Evolutionary conservation across 2,888 invertebrate species (phyloP).

Genomic region (Conus canariensis): DNA sequence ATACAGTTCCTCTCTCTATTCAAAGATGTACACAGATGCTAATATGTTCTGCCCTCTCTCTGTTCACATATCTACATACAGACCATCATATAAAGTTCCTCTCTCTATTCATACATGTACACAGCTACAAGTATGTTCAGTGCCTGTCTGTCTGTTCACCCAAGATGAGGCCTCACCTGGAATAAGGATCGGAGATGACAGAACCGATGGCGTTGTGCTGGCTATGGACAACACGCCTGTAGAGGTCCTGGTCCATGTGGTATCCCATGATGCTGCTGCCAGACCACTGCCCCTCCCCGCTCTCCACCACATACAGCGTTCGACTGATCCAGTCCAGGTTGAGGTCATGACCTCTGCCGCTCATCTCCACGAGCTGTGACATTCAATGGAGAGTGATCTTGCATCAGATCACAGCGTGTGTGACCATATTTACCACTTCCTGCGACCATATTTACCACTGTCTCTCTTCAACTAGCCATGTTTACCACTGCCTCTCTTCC

Average conservation of each 20-base stretch:
- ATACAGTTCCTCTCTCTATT: too few species aligned
- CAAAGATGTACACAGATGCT: too few species aligned
- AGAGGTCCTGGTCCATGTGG: constrained; percentile 67
- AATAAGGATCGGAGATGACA: constrained; percentile 87
- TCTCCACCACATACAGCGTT: constrained; percentile 90
- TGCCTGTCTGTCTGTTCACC: too few species aligned
- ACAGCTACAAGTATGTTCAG: too few species aligned
- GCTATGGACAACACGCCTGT: constrained; percentile 62
- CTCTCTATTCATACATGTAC: too few species aligned
- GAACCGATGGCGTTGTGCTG: constrained; percentile 82
- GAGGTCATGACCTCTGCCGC: constrained; percentile 83
- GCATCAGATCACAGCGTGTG: neutral
- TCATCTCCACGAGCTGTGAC: constrained; percentile 62
- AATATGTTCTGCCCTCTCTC: too few species aligned
- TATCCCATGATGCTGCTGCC: constrained; percentile 78
- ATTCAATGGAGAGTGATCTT: neutral
- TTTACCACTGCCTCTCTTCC: too few species aligned
- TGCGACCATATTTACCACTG: too few species aligned
- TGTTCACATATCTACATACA: too few species aligned
- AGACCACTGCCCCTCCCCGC: constrained; percentile 76
- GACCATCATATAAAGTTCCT: too few species aligned
- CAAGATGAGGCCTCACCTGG: constrained; percentile 81
- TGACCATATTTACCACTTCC: too few species aligned
- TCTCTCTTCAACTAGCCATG: too few species aligned
- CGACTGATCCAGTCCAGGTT: constrained; percentile 93